Base-by-base conservation (phyloP, 2,888 invertebrate genomes). In the Yponomeuta plumbellus region DNA sequence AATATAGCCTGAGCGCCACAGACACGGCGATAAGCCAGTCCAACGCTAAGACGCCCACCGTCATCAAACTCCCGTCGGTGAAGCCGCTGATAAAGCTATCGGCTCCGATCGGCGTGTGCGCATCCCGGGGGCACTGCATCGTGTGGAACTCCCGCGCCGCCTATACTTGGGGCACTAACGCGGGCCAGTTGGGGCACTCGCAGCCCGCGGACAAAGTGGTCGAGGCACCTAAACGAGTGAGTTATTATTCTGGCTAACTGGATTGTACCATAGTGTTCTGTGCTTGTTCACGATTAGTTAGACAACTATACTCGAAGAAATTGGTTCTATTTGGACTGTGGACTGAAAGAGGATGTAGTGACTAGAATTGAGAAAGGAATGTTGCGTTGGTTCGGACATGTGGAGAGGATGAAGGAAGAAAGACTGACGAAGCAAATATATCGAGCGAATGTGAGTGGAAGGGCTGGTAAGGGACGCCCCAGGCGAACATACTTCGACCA, bases 111-210 rank as follows among this genome's bases (percentile, higher is more conserved):
- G 92, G 94, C 0, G 91, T 97, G 0, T 92, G 93, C 73, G 94
- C 96, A 8, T 94, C 94, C 1, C 91, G 94, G 11, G 94, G 92
- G 69, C 96, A 97, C 83, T 94, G 95, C 0, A 93, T 95, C 1
- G 93, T 93, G 17, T 92, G 95, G 93, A 92, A 93, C 79, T 68
- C 81, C 0, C 81, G 91, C 39, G 91, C 91, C 0, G 83, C 97
- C 0, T 96, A 94, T 80, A 94, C 96, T 0, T 97, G 96, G 94
- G 97, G 97, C 1, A 87, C 93, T 3, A 96, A 97, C 86, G 92
- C 94, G 66, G 97, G 97, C 0, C 97, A 97, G 77, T 85, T 97
- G 74, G 97, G 96, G 1, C 95, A 95, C 71, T 86, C 86, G 70
- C 91, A 85, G 78, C 34, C 34, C 8, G 71, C 70, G 23, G 61